Conservation (phyloP, 2,888 invertebrate species). For the Meiosimyza platycephala region DNA sequence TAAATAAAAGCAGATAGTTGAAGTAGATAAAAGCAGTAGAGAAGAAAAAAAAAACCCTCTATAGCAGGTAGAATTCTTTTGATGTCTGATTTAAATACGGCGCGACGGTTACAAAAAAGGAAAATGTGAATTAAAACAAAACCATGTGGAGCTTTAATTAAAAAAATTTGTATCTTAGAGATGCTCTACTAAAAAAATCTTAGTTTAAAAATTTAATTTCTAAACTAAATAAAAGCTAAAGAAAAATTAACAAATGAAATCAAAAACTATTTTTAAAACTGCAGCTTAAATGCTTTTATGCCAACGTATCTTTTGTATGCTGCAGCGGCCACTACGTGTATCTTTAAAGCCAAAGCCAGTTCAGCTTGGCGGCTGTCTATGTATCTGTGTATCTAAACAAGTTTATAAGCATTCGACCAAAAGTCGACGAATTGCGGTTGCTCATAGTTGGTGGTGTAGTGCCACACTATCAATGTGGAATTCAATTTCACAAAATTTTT, state of each 20-base stretch:
- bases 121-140: background rate
- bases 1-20: background rate
- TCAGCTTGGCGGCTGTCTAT: slow-evolving; percentile 9
- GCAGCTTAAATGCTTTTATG: background rate
- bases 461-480: slow-evolving; percentile 28
- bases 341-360: too few relatives aligned
- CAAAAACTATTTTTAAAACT: background rate
- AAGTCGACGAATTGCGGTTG: slow-evolving; percentile 16
- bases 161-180: background rate
- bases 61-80: slow-evolving; percentile 14
- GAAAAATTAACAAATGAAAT: too few relatives aligned
- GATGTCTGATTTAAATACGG: background rate
- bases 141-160: background rate
- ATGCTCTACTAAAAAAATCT: too few relatives aligned
- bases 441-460: background rate
- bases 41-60: background rate
- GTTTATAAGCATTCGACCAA: slow-evolving; percentile 49
- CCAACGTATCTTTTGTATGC: too few relatives aligned
- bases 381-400: slow-evolving; percentile 50
- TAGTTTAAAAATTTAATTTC: too few relatives aligned
- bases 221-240: too few relatives aligned
- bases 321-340: background rate
- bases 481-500: slow-evolving; percentile 32
- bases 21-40: background rate
- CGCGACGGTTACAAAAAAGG: slow-evolving; percentile 21